Base-by-base conservation (phyloP, 2,797 vertebrate genomes). In the Rhabdomys pumilio region DNA sequence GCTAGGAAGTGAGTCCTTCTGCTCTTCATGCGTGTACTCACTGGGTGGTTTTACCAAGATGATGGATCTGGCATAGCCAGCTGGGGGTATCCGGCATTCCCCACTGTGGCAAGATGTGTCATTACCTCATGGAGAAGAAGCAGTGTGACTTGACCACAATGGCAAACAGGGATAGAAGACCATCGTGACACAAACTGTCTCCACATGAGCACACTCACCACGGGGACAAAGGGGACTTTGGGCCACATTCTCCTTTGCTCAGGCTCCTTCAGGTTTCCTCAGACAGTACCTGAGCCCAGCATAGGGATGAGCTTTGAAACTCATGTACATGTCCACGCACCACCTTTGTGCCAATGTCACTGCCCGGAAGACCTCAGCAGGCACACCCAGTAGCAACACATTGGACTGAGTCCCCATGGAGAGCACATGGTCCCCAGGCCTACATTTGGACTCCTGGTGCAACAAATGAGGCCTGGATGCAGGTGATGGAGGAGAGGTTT, bases 61-160 rank as follows among this genome's bases (percentile, higher is more conserved):
- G 34, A 34, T 17, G 22, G 84, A 38, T 22, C 34, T 15, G 26
- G 82, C 76, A 88, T 0, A 61, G 88, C 67, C 75, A 29, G 31
- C 76, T 75, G 80, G 26, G 79, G 91, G 90, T 22, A 1, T 61
- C 63, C 41, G 90, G 57, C 34, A 95, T 95, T 96, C 94, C 57
- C 94, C 93, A 85, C 91, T 92, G 79, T 80, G 53, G 29, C 1
- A 44, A 20, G 10, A 93, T 44, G 90, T 73, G 88, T 53, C 94
- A 57, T 85, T 89, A 61, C 94, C 57, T 92, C 75, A 88, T 83
- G 76, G 26, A 90, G 61, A 67, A 47, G 77, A 67, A 47, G 77
- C 53, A 17, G 55, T 41, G 41, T 34, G 55, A 72, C 17, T 53
- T 29, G 55, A 55, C 34, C 77, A 65, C 53, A 53, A 34, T 12